phyloP scores from a whole-genome alignment of 2,888 invertebrate genomes.

The Drosophila acutilabella region DNA sequence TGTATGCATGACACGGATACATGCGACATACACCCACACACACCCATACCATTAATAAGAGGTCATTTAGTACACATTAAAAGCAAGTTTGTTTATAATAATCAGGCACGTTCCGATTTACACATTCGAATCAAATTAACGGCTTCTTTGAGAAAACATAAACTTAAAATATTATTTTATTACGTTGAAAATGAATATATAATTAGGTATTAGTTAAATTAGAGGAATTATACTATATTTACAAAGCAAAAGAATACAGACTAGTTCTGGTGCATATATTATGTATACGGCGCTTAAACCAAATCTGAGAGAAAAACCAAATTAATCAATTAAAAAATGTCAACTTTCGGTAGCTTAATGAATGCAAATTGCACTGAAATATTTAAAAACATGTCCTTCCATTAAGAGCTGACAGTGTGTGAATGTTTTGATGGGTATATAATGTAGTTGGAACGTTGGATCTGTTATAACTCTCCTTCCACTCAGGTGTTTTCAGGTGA shows the following conservation, averaged over 20 bases:
- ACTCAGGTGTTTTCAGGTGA: slow-evolving; percentile 53
- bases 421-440: slow-evolving; percentile 14
- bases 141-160: not conserved
- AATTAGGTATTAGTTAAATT: too few relatives aligned
- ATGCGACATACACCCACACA: slow-evolving; percentile 23
- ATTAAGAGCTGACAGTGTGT: slow-evolving; percentile 9
- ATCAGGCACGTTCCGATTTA: not conserved
- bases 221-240: too few relatives aligned
- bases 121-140: not conserved
- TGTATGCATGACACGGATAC: slow-evolving; percentile 36
- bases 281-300: not conserved
- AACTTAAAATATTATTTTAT: too few relatives aligned
- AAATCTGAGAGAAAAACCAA: not conserved
- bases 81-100: slow-evolving; percentile 28
- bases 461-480: slow-evolving; percentile 27
- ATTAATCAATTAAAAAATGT: not conserved
- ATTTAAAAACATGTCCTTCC: slow-evolving; percentile 18
- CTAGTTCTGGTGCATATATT: not conserved
- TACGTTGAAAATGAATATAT: too few relatives aligned
- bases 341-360: not conserved
- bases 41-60: slow-evolving; percentile 35
- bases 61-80: slow-evolving; percentile 38
- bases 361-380: slow-evolving; percentile 1
- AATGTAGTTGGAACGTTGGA: slow-evolving; percentile 13
- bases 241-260: too few relatives aligned